Conservation (phyloP, 1,140 invertebrate species). For the Trialeurodes vaporariorum region DNA sequence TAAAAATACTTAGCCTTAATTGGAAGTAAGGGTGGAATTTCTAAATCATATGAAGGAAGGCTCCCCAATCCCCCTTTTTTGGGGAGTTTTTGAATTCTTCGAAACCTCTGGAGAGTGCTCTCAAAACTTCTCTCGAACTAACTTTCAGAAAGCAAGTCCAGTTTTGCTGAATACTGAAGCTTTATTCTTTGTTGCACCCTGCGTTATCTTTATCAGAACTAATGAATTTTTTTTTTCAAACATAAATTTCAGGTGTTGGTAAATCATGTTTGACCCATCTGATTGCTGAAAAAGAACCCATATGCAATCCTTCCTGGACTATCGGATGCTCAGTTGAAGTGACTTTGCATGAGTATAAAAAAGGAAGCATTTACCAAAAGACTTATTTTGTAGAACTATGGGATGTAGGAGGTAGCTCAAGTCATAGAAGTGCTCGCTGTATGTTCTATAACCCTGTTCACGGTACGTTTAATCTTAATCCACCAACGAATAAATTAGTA, state of each 20-base stretch:
- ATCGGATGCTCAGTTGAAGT: conserved; percentile 92
- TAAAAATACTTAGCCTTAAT: too few relatives aligned
- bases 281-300: conserved; percentile 74
- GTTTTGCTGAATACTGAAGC: too few relatives aligned
- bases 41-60: too few relatives aligned
- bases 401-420: conserved; percentile 89
- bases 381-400: conserved; percentile 91
- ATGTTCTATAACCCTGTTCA: conserved; percentile 89
- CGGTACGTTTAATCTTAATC: conserved; percentile 45
- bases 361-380: conserved; percentile 80
- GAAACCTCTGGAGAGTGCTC: too few relatives aligned
- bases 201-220: too few relatives aligned
- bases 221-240: conserved; percentile 13
- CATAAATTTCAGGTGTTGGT: conserved; percentile 64
- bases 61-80: too few relatives aligned
- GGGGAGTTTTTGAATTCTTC: too few relatives aligned
- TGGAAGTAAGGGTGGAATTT: too few relatives aligned
- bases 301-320: conserved; percentile 79
- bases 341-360: conserved; percentile 89
- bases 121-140: too few relatives aligned
- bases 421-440: conserved; percentile 77
- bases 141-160: too few relatives aligned
- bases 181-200: too few relatives aligned
- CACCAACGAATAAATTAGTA: too few relatives aligned
- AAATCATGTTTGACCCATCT: conserved; percentile 90